Percentiles rank a stretch among this genome's conserved stretches.
These are phyloP conservation scores for Bostrychus sinensis DNA, from an alignment of 2,113 vertebrate genomes.

Conservation along the genomic window DNA sequence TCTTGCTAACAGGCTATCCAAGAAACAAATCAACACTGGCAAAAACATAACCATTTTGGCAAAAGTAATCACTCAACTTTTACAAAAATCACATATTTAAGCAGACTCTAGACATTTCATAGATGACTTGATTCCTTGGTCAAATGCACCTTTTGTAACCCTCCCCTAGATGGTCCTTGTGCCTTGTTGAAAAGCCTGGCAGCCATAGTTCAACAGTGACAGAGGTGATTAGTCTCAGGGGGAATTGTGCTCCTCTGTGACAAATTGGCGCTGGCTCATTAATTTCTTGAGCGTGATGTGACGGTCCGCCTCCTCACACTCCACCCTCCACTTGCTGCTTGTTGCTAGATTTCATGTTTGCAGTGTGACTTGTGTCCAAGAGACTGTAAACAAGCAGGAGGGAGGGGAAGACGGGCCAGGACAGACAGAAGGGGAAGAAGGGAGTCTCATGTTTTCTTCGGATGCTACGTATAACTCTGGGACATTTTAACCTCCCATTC, in stretches of 20 bases:
- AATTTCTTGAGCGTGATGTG: conserved; percentile 67
- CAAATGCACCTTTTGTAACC: conserved; percentile 8
- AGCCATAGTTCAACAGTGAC: conserved; percentile 6
- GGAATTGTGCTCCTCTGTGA: conserved; percentile 36
- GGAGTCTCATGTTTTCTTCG: conserved; percentile 35
- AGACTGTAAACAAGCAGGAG: conserved; percentile 54
- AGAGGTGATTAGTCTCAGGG: conserved; percentile 43
- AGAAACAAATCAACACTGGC: too few species aligned
- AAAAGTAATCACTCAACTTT: too few species aligned
- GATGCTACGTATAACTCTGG: conserved; percentile 33
- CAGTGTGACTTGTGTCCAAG: conserved; percentile 50
- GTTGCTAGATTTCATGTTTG: conserved; percentile 44
- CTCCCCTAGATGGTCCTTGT: neutral
- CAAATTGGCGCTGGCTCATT: conserved; percentile 58
- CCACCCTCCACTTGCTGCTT: conserved; percentile 53
- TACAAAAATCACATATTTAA: too few species aligned
- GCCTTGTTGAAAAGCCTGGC: conserved; percentile 14
- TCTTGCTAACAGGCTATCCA: too few species aligned
- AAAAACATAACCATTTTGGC: too few species aligned
- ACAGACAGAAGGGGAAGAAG: conserved; percentile 30
- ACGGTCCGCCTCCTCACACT: conserved; percentile 29
- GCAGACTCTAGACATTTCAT: too few species aligned
- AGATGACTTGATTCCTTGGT: neutral
- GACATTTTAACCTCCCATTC: conserved; percentile 15
- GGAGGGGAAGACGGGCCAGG: conserved; percentile 54